These are phyloP conservation scores for Prochilodus magdalenae DNA, from an alignment of 2,113 vertebrate genomes.

Conservation along the genomic window DNA sequence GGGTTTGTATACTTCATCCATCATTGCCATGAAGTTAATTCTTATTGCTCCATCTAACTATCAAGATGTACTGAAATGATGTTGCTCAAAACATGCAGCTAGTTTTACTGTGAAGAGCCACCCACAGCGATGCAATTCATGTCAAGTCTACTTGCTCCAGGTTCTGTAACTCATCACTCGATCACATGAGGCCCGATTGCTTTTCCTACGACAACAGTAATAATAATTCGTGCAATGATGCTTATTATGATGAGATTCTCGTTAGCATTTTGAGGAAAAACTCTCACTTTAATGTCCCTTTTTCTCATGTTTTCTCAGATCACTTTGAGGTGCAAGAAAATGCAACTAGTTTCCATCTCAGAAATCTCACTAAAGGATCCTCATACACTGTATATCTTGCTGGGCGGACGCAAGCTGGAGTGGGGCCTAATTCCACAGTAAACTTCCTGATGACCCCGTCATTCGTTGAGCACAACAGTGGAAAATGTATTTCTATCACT, in stretches of 20 bases:
- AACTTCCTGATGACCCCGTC: slow-evolving; percentile 16
- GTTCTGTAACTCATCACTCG: too few species aligned
- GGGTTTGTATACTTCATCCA: too few species aligned
- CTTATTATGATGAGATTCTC: not conserved
- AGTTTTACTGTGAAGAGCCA: too few species aligned
- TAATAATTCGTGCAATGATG: too few species aligned
- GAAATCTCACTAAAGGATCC: slow-evolving; percentile 15
- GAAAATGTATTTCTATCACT: not conserved
- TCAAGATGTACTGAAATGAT: too few species aligned
- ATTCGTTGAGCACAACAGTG: not conserved
- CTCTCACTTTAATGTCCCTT: not conserved
- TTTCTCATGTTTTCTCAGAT: slow-evolving; percentile 10
- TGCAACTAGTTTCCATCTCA: slow-evolving; percentile 39
- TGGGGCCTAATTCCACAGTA: slow-evolving; percentile 40
- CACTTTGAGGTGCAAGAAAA: slow-evolving; percentile 17
- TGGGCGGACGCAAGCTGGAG: slow-evolving; percentile 40
- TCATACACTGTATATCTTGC: slow-evolving; percentile 43
- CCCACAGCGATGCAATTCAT: too few species aligned
- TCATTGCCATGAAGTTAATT: too few species aligned
- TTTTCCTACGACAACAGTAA: too few species aligned
- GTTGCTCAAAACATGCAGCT: too few species aligned
- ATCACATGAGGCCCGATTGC: too few species aligned
- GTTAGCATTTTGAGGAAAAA: not conserved
- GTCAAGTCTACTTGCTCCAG: too few species aligned
- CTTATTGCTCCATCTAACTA: too few species aligned